Evolutionary conservation across 2,888 invertebrate genomes (phyloP), one percentile per base, ranked within the genome.

Genomic region (Apamea monoglypha): DNA sequence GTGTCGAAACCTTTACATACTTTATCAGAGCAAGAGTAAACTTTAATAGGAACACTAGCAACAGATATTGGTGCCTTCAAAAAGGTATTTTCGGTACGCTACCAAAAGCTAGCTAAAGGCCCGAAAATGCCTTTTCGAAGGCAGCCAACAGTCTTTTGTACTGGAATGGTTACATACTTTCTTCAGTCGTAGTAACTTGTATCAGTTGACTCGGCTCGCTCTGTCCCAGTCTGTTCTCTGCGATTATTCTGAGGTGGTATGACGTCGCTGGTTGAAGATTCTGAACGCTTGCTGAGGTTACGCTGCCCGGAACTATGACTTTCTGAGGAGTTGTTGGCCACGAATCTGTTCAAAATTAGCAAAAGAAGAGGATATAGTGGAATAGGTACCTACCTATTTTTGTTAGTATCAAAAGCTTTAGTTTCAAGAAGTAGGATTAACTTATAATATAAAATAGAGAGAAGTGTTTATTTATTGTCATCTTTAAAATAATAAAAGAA

Each of bases 191-290:
- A 76, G 98, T 98, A n/a, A 98, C 98, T 97, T 98, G 98, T 70
- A 98, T 97, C 47, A 98, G 98, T 94, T 98, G 98, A 90, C 98
- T 98, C 70, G 98, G 98, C 91, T 98, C 98, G 89, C 99, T 99
- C 87, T 98, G 97, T 5, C 99, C 99, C 86, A 99, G 97, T 91
- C 98, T 97, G 95, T 99, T 99, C 94, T 99, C 98, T 16, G 99
- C 99, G 89, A 99, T 97, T 91, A 99, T 98, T 90, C 99, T 97
- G 90, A 99, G 97, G 93, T 99, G 98, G 96, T 99, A 99, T 29
- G 98, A 98, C 82, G 98, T 98, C 12, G 99, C 98, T 21, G 99
- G 99, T 81, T 98, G 98, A 56, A 99, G 97, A 92, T 98, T 98
- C 91, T 98, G 98, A 61, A 99, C 98, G 86, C 98, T 98, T 59